These are phyloP conservation scores for Psix sp. DNA, from an alignment of 1,140 invertebrate genomes.

Conservation along the genomic window DNA sequence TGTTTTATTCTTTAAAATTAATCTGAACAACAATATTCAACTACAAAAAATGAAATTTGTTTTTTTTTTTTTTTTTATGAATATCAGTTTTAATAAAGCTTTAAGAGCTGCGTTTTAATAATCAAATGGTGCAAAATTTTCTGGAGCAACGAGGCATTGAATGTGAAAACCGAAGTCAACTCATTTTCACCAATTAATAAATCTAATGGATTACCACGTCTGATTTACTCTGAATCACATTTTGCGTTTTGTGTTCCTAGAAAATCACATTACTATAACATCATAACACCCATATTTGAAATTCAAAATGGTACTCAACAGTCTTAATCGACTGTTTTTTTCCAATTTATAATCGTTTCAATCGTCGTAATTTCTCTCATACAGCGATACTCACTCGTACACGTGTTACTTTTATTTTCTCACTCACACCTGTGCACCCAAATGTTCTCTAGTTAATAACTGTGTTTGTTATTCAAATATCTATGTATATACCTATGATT, in stretches of 20 bases:
- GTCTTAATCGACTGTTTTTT: conserved; percentile 23
- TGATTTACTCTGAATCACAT: conserved; percentile 46
- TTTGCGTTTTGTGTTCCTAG: conserved; percentile 25
- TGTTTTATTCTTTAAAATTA: too few relatives aligned
- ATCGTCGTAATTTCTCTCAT: conserved; percentile 11
- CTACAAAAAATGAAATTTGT: conserved; percentile 26
- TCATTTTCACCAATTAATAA: conserved; percentile 36
- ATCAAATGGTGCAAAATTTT: conserved; percentile 9
- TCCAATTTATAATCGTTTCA: conserved; percentile 22
- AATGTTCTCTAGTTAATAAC: conserved; percentile 11
- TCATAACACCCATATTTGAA: conserved; percentile 37
- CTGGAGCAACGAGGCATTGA: background rate
- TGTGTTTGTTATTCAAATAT: conserved; percentile 14
- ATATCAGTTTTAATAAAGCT: too few relatives aligned
- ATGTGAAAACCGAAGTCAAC: conserved; percentile 19
- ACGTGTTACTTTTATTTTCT: conserved; percentile 15
- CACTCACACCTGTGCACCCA: conserved; percentile 21
- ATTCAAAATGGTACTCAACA: conserved; percentile 35
- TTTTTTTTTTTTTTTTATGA: background rate
- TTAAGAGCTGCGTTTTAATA: too few relatives aligned
- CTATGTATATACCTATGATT: conserved; percentile 20
- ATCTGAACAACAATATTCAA: conserved; percentile 39
- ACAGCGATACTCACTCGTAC: conserved; percentile 18
- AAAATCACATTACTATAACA: conserved; percentile 38
- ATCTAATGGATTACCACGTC: conserved; percentile 26